phyloP scores from a whole-genome alignment of 2,113 vertebrate species.

The Otolemur garnettii region DNA sequence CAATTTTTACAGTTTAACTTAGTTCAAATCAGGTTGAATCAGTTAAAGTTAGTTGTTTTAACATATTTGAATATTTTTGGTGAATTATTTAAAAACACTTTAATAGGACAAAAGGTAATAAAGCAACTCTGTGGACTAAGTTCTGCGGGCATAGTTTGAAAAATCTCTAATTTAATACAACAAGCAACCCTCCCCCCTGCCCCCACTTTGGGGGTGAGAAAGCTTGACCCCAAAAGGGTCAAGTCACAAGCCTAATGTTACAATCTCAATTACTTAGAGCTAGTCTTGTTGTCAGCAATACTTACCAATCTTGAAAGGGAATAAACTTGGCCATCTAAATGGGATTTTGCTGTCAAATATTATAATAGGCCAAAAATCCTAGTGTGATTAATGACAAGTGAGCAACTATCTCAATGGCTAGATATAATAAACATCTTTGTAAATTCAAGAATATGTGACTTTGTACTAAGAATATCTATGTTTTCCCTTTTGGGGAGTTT shows the following conservation, averaged over 20 bases:
- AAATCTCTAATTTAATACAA: not conserved
- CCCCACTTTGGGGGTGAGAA: not conserved
- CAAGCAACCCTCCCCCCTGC: not conserved
- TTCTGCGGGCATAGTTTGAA: not conserved
- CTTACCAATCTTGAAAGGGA: not conserved
- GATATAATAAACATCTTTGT: not conserved
- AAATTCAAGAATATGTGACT: slow-evolving; percentile 25
- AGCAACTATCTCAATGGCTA: slow-evolving; percentile 14
- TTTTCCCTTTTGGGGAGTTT: slow-evolving; percentile 12
- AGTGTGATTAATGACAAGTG: not conserved
- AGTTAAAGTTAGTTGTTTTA: slow-evolving; percentile 28
- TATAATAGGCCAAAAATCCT: not conserved
- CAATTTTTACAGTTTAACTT: slow-evolving; percentile 16
- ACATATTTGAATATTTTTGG: not conserved
- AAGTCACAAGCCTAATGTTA: not conserved
- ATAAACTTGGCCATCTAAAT: not conserved
- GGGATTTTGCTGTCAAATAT: slow-evolving; percentile 39
- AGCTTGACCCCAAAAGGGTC: not conserved
- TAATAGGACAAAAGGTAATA: not conserved
- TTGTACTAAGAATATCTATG: not conserved
- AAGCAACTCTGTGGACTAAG: not conserved
- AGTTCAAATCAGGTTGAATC: not conserved
- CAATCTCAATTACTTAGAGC: not conserved
- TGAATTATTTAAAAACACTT: slow-evolving; percentile 52
- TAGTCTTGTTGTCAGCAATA: not conserved